Evolutionary conservation across 2,113 vertebrate genomes (phyloP).

Genomic region (Epinephelus fuscoguttatus): DNA sequence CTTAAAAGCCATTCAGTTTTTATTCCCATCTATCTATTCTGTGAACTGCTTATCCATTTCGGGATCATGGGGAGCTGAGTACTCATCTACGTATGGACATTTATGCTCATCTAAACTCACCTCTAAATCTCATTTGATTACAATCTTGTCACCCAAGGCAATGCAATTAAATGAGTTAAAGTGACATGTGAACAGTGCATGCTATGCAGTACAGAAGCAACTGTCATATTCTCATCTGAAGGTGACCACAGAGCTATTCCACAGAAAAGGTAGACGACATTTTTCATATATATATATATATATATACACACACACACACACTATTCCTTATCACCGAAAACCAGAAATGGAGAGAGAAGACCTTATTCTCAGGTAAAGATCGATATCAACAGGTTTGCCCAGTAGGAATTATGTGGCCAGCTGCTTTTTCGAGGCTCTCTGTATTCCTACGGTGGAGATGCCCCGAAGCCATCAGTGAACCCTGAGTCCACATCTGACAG

Average conservation of each 20-base stretch:
- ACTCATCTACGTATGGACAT: background rate
- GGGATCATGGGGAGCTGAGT: background rate
- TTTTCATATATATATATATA: too few relatives aligned
- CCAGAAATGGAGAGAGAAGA: slow-evolving; percentile 48
- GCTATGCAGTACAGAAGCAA: background rate
- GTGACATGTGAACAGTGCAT: background rate
- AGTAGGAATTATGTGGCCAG: slow-evolving; percentile 41
- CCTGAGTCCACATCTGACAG: slow-evolving; percentile 64
- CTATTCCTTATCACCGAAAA: slow-evolving; percentile 56
- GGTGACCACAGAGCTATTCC: slow-evolving; percentile 12
- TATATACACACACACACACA: background rate
- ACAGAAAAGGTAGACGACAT: background rate
- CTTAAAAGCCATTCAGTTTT: background rate
- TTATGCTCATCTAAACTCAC: slow-evolving; percentile 7
- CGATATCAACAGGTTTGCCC: slow-evolving; percentile 64
- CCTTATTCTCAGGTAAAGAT: slow-evolving; percentile 60
- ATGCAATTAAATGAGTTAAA: slow-evolving; percentile 1
- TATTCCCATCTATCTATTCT: background rate
- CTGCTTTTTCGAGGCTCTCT: slow-evolving; percentile 54
- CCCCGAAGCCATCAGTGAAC: slow-evolving; percentile 61
- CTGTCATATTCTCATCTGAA: slow-evolving; percentile 18
- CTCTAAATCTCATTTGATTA: background rate
- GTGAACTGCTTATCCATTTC: background rate
- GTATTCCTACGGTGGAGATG: slow-evolving; percentile 46
- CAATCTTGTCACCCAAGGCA: background rate